These are phyloP conservation scores for Drosophila melanica DNA, from an alignment of 1,140 invertebrate genomes.

Conservation along the genomic window DNA sequence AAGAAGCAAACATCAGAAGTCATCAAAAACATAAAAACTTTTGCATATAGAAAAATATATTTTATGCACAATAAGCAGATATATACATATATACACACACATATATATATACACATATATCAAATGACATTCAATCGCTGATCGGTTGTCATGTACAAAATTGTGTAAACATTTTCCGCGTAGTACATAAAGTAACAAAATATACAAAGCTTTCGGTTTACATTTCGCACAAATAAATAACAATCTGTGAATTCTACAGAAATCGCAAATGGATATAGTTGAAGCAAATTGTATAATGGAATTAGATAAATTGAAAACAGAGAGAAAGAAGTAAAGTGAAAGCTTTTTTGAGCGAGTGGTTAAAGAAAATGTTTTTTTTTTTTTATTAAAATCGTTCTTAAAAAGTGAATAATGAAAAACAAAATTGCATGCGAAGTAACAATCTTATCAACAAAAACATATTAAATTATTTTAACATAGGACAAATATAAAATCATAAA, in stretches of 20 bases:
- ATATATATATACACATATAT: neutral
- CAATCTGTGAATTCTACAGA: constrained; percentile 12
- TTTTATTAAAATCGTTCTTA: no score
- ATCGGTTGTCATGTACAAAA: constrained; percentile 21
- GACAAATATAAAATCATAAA: no score
- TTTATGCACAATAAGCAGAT: neutral
- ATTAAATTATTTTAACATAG: no score
- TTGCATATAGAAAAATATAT: neutral
- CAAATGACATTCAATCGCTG: constrained; percentile 30
- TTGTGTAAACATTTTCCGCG: constrained; percentile 44
- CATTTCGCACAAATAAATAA: constrained; percentile 27
- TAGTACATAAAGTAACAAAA: constrained; percentile 23
- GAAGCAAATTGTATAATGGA: constrained; percentile 6
- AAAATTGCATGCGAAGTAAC: no score
- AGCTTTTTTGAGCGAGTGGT: neutral
- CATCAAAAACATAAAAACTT: neutral
- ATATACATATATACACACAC: constrained; percentile 1
- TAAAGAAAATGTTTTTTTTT: no score
- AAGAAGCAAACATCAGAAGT: no score
- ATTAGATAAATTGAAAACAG: neutral
- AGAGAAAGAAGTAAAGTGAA: neutral
- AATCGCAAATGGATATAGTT: constrained; percentile 35
- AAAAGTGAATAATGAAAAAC: no score
- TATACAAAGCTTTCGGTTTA: neutral
- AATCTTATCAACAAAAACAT: no score